Percentiles rank a stretch among this genome's conserved stretches.
phyloP scores from a whole-genome alignment of 2,888 invertebrate species.

The Pristionchus mayeri region DNA sequence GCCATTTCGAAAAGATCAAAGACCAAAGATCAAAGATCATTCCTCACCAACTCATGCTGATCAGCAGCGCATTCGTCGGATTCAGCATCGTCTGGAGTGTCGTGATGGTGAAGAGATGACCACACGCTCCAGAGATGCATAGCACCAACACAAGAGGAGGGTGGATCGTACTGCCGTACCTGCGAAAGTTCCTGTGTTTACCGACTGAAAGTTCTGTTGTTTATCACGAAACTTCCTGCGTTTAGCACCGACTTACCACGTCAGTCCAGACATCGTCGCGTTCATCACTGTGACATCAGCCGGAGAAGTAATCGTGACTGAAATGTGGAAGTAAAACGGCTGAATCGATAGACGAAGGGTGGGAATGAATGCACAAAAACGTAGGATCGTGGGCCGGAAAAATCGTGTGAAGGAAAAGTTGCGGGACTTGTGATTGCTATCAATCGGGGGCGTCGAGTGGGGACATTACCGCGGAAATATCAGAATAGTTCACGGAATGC shows the following conservation, averaged over 20 bases:
- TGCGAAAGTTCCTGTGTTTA: not conserved
- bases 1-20: not conserved
- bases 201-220: not conserved
- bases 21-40: slow-evolving; percentile 31
- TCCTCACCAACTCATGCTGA: slow-evolving; percentile 70
- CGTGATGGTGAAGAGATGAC: slow-evolving; percentile 69
- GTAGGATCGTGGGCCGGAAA: not conserved
- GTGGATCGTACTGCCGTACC: slow-evolving; percentile 65
- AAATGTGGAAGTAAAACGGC: not conserved
- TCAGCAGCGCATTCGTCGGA: slow-evolving; percentile 72
- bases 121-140: slow-evolving; percentile 69
- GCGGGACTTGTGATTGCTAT: not conserved
- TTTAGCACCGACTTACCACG: slow-evolving; percentile 25
- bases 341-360: not conserved
- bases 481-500: not conserved
- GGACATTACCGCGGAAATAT: not conserved
- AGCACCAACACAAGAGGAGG: slow-evolving; percentile 69
- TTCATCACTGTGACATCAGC: slow-evolving; percentile 8
- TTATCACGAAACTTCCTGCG: not conserved
- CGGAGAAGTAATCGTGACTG: not conserved
- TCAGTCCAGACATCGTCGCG: not conserved
- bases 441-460: not conserved
- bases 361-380: not conserved
- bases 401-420: not conserved
- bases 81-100: slow-evolving; percentile 67